Evolutionary conservation across 2,113 vertebrate species (phyloP).

Genomic region (Phasianus colchicus): DNA sequence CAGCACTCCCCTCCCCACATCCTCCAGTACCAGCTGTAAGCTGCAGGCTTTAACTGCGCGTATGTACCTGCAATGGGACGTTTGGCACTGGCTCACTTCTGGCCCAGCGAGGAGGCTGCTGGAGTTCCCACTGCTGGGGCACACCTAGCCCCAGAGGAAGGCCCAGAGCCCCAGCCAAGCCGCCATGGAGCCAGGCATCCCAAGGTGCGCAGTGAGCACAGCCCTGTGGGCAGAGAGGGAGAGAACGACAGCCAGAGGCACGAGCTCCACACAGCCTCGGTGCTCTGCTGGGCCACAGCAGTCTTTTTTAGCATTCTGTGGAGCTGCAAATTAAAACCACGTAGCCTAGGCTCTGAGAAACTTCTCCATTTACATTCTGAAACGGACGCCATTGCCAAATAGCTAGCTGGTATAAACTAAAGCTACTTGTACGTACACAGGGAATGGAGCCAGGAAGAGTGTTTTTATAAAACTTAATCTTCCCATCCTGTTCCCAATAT

Average conservation of each 20-base stretch:
- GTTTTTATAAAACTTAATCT: not conserved
- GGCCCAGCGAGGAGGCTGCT: not conserved
- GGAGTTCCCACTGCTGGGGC: not conserved
- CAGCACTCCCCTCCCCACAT: not conserved
- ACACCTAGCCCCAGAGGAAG: not conserved
- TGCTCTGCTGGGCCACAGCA: not conserved
- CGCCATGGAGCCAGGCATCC: rapidly evolving
- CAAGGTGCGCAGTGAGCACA: rapidly evolving
- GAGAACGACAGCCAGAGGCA: not conserved
- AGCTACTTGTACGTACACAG: not conserved
- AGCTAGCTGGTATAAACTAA: not conserved
- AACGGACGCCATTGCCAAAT: rapidly evolving
- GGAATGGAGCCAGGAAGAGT: not conserved
- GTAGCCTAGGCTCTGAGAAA: not conserved
- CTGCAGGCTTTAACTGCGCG: not conserved
- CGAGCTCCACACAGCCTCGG: not conserved
- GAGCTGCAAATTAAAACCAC: not conserved
- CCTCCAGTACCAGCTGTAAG: not conserved
- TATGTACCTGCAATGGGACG: not conserved
- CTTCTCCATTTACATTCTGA: not conserved
- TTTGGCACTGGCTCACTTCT: not conserved
- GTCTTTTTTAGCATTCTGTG: not conserved
- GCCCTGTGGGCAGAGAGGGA: rapidly evolving
- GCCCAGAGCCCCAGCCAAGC: not conserved
- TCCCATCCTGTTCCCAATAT: not conserved